Percentiles rank a stretch among this genome's conserved stretches.
phyloP scores from a whole-genome alignment of 2,888 invertebrate genomes.

The Incurvaria masculella region DNA sequence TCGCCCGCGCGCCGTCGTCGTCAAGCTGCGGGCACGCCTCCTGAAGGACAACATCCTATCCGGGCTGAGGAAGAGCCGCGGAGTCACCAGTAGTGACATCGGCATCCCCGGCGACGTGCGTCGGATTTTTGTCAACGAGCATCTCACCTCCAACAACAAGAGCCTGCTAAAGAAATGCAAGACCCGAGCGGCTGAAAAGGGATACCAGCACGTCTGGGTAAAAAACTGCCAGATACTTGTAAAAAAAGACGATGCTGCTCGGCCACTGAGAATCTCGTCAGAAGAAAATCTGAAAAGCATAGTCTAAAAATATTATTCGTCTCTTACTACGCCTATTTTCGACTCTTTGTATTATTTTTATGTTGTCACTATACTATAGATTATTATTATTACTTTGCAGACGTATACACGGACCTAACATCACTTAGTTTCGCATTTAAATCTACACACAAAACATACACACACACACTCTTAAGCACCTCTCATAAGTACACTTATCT shows the following conservation, averaged over 20 bases:
- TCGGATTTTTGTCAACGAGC: constrained; percentile 6
- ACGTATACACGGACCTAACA: too few relatives aligned
- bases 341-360: background rate
- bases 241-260: background rate
- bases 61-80: background rate
- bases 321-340: background rate
- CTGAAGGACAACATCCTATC: constrained; percentile 3
- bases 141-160: constrained; percentile 2
- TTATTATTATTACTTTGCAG: too few relatives aligned
- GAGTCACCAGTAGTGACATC: constrained; percentile 3
- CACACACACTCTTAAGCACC: background rate
- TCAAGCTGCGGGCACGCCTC: background rate
- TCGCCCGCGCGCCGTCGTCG: background rate
- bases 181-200: background rate
- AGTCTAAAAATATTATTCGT: too few relatives aligned
- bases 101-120: background rate
- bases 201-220: background rate
- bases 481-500: too few relatives aligned
- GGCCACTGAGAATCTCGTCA: background rate
- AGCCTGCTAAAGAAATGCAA: background rate
- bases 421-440: background rate
- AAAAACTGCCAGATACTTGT: background rate
- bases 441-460: background rate
- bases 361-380: background rate
- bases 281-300: background rate